These are phyloP conservation scores for Ochotona curzoniae DNA, from an alignment of 2,113 vertebrate genomes.

Conservation along the genomic window DNA sequence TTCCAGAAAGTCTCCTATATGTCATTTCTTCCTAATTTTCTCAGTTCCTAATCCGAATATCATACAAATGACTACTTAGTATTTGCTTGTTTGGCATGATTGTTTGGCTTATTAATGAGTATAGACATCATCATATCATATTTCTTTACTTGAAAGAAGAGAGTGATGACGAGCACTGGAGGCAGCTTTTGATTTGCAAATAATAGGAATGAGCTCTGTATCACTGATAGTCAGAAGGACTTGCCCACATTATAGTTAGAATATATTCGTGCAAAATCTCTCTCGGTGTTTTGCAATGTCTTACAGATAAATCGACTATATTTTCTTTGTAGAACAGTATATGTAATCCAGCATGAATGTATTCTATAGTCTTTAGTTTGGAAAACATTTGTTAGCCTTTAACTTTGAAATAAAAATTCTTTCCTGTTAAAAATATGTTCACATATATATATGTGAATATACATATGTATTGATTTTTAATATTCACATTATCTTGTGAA, in stretches of 20 bases:
- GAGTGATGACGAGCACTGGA: not conserved
- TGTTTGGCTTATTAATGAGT: not conserved
- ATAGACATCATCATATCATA: not conserved
- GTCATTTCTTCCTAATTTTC: too few species aligned
- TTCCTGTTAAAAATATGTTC: not conserved
- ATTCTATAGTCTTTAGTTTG: not conserved
- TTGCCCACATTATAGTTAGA: not conserved
- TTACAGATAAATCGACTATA: not conserved
- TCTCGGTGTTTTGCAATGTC: not conserved
- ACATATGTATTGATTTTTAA: not conserved
- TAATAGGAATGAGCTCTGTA: not conserved
- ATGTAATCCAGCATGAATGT: not conserved
- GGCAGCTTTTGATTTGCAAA: not conserved
- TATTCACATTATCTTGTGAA: not conserved
- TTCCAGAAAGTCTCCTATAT: not conserved
- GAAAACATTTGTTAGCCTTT: not conserved
- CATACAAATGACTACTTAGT: not conserved
- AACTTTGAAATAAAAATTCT: not conserved
- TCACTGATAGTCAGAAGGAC: not conserved
- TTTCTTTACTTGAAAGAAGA: slow-evolving; percentile 5
- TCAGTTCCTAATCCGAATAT: not conserved
- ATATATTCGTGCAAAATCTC: not conserved
- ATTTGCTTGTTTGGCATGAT: not conserved
- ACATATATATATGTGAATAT: too few species aligned
- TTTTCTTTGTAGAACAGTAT: not conserved